phyloP scores from a whole-genome alignment of 2,797 vertebrate species.

The Oreonectes daqikongensis region DNA sequence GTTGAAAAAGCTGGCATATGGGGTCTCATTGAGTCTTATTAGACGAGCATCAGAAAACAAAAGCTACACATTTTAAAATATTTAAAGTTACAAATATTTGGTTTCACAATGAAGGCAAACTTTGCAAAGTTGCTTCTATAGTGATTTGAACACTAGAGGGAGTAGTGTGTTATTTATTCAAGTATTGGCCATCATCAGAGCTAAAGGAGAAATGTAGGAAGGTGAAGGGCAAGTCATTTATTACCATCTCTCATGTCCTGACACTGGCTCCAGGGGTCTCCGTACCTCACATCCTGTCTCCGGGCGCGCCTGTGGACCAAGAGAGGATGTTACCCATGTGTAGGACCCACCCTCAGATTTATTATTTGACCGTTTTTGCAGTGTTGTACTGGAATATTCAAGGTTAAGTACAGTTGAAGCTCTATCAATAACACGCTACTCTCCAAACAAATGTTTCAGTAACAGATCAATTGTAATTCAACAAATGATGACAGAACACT shows the following conservation, averaged over 20 bases:
- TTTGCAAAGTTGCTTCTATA: too few relatives aligned
- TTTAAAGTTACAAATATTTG: too few relatives aligned
- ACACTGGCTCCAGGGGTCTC: conserved; percentile 82
- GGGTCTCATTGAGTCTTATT: too few relatives aligned
- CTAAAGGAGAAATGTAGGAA: background rate
- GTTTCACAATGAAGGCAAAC: too few relatives aligned
- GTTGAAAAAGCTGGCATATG: too few relatives aligned
- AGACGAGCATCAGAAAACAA: too few relatives aligned
- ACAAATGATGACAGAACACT: background rate
- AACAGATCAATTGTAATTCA: background rate
- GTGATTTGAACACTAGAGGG: too few relatives aligned
- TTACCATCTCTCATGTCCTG: conserved; percentile 78
- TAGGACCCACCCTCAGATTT: background rate
- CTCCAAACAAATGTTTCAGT: background rate
- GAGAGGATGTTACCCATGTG: conserved; percentile 44
- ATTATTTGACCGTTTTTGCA: background rate
- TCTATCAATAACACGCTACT: background rate
- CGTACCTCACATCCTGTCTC: conserved; percentile 79
- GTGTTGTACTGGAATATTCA: background rate
- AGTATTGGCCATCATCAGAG: too few relatives aligned
- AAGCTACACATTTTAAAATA: too few relatives aligned
- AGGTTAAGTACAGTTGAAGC: background rate
- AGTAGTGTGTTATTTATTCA: too few relatives aligned
- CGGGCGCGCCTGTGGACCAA: conserved; percentile 73
- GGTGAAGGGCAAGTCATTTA: conserved; percentile 34